Evolutionary conservation across 2,797 vertebrate genomes (phyloP).

Genomic region (Acipenser ruthenus): DNA sequence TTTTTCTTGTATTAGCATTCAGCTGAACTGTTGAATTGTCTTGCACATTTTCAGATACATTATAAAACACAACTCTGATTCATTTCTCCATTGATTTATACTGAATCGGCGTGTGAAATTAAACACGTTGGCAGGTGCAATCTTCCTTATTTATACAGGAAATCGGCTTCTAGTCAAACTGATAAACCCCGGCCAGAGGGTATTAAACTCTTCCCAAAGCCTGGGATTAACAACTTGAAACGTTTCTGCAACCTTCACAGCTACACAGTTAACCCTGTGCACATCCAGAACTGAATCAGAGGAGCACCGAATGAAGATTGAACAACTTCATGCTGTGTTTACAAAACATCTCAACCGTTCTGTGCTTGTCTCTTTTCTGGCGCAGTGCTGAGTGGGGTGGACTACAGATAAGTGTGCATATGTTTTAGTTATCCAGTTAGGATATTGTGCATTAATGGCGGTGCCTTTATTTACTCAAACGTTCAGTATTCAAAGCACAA

Average conservation of each 20-base stretch:
- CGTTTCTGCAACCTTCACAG: no score
- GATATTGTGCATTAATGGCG: slow-evolving; percentile 17
- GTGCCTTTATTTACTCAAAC: slow-evolving; percentile 35
- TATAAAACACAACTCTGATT: slow-evolving; percentile 39
- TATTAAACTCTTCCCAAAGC: slow-evolving; percentile 14
- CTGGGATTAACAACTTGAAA: slow-evolving; percentile 12
- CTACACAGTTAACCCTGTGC: no score
- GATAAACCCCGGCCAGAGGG: slow-evolving; percentile 25
- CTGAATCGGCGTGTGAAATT: slow-evolving; percentile 58
- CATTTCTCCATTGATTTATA: slow-evolving; percentile 36
- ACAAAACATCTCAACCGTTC: neutral
- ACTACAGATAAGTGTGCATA: slow-evolving; percentile 13
- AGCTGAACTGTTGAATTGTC: slow-evolving; percentile 9
- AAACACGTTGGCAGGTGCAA: slow-evolving; percentile 37
- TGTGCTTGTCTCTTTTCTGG: slow-evolving; percentile 2
- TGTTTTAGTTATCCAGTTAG: neutral
- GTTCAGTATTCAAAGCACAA: slow-evolving; percentile 35
- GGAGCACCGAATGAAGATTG: no score
- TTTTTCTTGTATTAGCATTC: slow-evolving; percentile 23
- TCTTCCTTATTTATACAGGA: slow-evolving; percentile 37
- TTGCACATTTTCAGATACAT: slow-evolving; percentile 18
- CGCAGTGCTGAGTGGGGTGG: slow-evolving; percentile 12
- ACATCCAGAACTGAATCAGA: no score
- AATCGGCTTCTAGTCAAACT: slow-evolving; percentile 10
- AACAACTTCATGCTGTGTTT: neutral